Base-by-base conservation (phyloP, 35 echinoderm and acorn worm species). In the Apostichopus japonicus region DNA sequence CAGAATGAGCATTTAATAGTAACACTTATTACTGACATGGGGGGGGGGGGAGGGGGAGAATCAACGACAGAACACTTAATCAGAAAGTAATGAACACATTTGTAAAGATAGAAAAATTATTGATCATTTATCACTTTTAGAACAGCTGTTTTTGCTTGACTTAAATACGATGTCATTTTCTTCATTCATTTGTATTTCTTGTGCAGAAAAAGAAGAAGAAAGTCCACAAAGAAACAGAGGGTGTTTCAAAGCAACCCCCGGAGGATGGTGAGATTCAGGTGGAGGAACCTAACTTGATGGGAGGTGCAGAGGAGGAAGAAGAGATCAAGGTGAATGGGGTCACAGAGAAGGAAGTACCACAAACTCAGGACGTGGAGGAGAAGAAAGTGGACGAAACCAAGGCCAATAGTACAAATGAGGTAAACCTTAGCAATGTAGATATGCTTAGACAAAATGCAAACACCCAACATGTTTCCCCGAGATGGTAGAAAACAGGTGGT, bases 281-380 rank as follows among this genome's bases (percentile, higher is more conserved):
- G 15, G 77, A 91, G 11, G 88, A 90, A 67, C 84, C 87, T 3
- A 90, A 96, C 59, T 75, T 96, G 10, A 93, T 96, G 95, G 87
- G 77, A 91, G 91, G 79, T 22, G 76, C 33, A 55, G 91, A 86
- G 21, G 86, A 93, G 70, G 79, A 52, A 53, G 93, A 62, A 75
- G 71, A 75, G 6, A 84, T 84, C 53, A 84, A 86, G 71, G 24
- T 23, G 23, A 86, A 86, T 87, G 92, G 61, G 8, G 72, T 55
- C 1, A 19, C 65, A 17, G 83, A 84, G 77, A 78, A 91, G 57
- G 90, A 73, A 9, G 90, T 79, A 57, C 27, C 90, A 80, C 24
- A 55, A 88, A 10, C 86, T 17, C 23, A 71, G 17, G 23, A 17
- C 7, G 24, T 16, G 24, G 51, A 90, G 67, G 10, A 71, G 11